A percentile compares a stretch with the other conserved stretches of the same genome.
Evolutionary conservation across 2,888 invertebrate species (phyloP).

Genomic region (Pocota personata): DNA sequence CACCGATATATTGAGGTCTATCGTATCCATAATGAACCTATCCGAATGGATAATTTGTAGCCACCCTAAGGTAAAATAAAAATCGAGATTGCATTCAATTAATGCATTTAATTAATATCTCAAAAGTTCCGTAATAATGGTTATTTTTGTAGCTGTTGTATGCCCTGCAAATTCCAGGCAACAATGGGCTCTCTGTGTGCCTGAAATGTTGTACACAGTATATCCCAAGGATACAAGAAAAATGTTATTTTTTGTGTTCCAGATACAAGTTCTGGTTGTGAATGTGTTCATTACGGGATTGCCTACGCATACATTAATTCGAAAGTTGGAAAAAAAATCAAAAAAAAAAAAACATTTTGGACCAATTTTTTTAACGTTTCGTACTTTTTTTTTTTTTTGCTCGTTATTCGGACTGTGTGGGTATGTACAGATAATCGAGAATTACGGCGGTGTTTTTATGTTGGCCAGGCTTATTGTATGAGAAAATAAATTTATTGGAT

Average conservation of each 20-base stretch:
- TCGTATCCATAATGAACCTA: constrained; percentile 56
- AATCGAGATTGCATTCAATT: constrained; percentile 73
- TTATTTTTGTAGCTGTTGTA: constrained; percentile 9
- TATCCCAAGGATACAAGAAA: constrained; percentile 60
- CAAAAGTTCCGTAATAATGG: constrained; percentile 46
- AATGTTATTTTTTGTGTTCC: constrained; percentile 26
- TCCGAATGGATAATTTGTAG: constrained; percentile 69
- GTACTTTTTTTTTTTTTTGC: constrained; percentile 12
- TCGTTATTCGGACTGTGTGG: constrained; percentile 46
- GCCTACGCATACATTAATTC: constrained; percentile 71
- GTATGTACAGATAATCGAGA: constrained; percentile 69
- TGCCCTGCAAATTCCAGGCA: not conserved
- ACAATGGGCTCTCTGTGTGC: not conserved
- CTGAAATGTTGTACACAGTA: not conserved
- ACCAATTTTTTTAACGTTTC: constrained; percentile 43
- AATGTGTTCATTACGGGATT: constrained; percentile 65
- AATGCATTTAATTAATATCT: constrained; percentile 72
- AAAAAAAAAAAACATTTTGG: constrained; percentile 37
- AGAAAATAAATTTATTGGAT: constrained; percentile 70
- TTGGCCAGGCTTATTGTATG: constrained; percentile 58
- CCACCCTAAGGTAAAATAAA: constrained; percentile 57
- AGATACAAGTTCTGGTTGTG: constrained; percentile 64
- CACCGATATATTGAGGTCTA: constrained; percentile 6
- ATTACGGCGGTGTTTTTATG: constrained; percentile 34
- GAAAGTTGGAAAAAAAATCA: constrained; percentile 53